These are phyloP conservation scores for Drosophila grimshawi DNA, from an alignment of 1,140 invertebrate genomes.

Conservation along the genomic window DNA sequence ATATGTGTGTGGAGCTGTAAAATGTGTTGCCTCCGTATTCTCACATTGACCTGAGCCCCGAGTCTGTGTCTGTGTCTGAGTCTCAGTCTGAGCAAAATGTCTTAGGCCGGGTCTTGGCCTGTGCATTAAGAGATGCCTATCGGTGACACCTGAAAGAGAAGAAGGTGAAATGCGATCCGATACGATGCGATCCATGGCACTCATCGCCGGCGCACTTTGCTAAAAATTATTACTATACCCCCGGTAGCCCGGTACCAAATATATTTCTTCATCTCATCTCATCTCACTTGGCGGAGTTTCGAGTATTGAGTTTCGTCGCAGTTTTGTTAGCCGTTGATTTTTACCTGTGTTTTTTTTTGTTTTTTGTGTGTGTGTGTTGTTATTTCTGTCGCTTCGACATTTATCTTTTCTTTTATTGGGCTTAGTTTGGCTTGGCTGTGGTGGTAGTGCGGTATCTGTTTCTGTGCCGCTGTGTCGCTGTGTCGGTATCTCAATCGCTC, in stretches of 20 bases:
- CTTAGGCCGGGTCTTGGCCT: constrained; percentile 38
- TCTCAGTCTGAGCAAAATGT: constrained; percentile 1
- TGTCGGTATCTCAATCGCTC: constrained; percentile 70
- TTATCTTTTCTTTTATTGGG: constrained; percentile 79
- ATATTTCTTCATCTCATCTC: constrained; percentile 45
- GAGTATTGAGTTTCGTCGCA: constrained; percentile 58
- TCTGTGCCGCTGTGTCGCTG: constrained; percentile 25
- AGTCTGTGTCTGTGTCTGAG: background rate
- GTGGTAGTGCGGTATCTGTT: constrained; percentile 30
- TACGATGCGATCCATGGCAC: constrained; percentile 71
- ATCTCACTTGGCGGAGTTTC: background rate
- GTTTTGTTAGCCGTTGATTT: constrained; percentile 58
- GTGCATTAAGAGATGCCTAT: constrained; percentile 82
- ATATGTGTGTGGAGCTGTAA: constrained; percentile 37
- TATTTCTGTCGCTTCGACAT: constrained; percentile 64
- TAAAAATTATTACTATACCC: constrained; percentile 68
- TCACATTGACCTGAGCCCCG: constrained; percentile 48
- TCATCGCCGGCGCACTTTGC: constrained; percentile 60
- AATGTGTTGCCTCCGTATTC: constrained; percentile 64
- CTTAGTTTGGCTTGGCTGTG: constrained; percentile 50
- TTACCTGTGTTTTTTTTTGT: constrained; percentile 46
- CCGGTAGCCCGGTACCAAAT: constrained; percentile 17
- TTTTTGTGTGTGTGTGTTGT: constrained; percentile 34
- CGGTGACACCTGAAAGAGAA: constrained; percentile 83
- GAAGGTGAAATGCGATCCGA: constrained; percentile 84